These are phyloP conservation scores for Nannospalax galili DNA, from an alignment of 2,113 vertebrate genomes.

Conservation along the genomic window DNA sequence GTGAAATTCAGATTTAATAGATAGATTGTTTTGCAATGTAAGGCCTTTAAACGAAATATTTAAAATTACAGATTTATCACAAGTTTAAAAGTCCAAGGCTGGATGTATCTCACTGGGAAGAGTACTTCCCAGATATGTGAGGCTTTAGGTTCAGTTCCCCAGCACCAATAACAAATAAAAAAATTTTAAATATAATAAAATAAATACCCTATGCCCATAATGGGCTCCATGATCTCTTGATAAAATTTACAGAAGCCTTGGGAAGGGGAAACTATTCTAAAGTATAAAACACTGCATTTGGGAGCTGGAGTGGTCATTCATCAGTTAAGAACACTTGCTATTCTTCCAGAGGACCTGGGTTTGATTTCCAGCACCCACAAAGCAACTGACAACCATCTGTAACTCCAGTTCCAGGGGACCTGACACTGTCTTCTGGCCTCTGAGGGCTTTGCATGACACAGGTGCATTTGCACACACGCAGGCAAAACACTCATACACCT, in stretches of 20 bases:
- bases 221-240: background rate
- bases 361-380: no score
- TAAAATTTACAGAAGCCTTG: background rate
- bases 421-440: no score
- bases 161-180: background rate
- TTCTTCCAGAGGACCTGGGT: no score
- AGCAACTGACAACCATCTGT: no score
- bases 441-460: no score
- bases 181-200: background rate
- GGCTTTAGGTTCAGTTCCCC: background rate
- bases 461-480: no score
- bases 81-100: background rate
- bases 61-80: background rate
- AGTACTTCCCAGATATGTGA: background rate
- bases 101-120: background rate
- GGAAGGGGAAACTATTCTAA: background rate
- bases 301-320: no score
- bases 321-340: no score
- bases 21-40: background rate
- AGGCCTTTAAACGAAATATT: conserved; percentile 1
- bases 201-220: background rate
- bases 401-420: no score
- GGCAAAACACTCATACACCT: no score
- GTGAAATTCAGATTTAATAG: conserved; percentile 26
- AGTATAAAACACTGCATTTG: background rate